These are phyloP conservation scores for Halcyon badia DNA, from an alignment of 2,797 vertebrate genomes.

Conservation along the genomic window DNA sequence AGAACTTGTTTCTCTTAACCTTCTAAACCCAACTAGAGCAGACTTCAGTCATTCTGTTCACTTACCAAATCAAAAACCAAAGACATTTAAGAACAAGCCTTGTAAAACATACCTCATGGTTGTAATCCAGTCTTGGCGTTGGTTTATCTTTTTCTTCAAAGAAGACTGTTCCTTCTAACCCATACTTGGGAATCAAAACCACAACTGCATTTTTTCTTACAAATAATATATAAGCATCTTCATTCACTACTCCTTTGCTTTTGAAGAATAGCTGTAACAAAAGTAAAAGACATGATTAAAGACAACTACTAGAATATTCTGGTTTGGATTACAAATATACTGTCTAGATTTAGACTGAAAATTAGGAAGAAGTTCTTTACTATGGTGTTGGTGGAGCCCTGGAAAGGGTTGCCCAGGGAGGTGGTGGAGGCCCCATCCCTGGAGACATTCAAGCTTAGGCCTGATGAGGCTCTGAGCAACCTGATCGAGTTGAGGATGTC, in stretches of 20 bases:
- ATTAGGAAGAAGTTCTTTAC: no score
- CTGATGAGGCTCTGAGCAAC: no score
- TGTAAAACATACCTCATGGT: conserved; percentile 87
- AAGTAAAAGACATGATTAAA: background rate
- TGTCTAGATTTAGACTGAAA: background rate
- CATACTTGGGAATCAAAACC: conserved; percentile 97
- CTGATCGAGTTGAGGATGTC: no score
- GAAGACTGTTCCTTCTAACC: conserved; percentile 96
- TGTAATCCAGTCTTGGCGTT: conserved; percentile 84
- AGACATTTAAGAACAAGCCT: background rate
- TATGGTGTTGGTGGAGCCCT: no score
- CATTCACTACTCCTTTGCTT: conserved; percentile 91
- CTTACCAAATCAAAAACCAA: background rate
- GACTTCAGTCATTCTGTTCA: background rate
- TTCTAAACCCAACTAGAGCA: background rate
- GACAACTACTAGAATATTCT: background rate
- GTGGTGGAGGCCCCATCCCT: no score
- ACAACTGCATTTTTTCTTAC: conserved; percentile 97
- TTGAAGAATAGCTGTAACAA: conserved; percentile 93
- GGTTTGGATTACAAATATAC: background rate
- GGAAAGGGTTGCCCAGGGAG: no score
- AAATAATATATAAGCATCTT: conserved; percentile 94
- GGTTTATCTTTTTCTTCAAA: conserved; percentile 92
- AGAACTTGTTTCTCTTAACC: background rate
- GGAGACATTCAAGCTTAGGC: no score